These are phyloP conservation scores for Apamea epomidion DNA, from an alignment of 2,888 invertebrate genomes.

Conservation along the genomic window DNA sequence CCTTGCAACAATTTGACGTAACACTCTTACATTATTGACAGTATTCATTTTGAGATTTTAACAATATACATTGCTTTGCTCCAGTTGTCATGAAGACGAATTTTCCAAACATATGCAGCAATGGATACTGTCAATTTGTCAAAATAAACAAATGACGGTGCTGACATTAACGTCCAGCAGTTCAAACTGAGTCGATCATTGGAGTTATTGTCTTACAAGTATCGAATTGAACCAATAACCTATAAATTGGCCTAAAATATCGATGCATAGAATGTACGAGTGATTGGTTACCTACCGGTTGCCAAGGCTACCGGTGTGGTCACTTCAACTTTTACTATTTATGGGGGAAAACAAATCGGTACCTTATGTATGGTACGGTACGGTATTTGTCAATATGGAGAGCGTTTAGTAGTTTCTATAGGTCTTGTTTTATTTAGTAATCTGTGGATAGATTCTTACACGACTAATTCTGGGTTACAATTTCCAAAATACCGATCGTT, in stretches of 20 bases:
- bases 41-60: not conserved
- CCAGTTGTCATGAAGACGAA: not conserved
- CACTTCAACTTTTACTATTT: slow-evolving; percentile 62
- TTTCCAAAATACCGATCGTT: not conserved
- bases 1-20: not conserved
- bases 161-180: not conserved
- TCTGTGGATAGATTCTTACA: not conserved
- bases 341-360: slow-evolving; percentile 48
- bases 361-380: not conserved
- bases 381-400: slow-evolving; percentile 24
- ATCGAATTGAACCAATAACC: slow-evolving; percentile 18
- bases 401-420: not conserved
- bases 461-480: not conserved
- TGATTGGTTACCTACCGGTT: slow-evolving; percentile 48
- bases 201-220: slow-evolving; percentile 1
- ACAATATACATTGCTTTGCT: not conserved
- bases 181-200: not conserved
- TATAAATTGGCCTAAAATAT: slow-evolving; percentile 50
- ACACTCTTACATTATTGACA: not conserved
- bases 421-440: not conserved
- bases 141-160: not conserved
- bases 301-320: slow-evolving; percentile 56
- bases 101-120: not conserved
- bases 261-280: slow-evolving; percentile 47
- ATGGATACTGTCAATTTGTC: not conserved